Evolutionary conservation across 2,797 vertebrate species (phyloP).

Genomic region (Lepilemur septentrionalis): DNA sequence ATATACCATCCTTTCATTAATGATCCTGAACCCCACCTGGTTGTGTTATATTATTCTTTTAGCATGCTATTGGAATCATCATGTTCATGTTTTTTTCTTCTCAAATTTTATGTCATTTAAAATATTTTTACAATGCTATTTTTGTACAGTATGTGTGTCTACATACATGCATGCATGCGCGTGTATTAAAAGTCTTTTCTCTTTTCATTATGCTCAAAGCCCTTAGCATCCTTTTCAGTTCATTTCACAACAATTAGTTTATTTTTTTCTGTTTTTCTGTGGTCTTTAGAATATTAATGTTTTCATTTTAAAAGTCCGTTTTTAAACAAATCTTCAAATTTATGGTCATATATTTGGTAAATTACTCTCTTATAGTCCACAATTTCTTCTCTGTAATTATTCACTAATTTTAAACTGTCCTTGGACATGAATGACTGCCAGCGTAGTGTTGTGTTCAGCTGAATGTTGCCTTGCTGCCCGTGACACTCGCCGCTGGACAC

Average conservation of each 20-base stretch:
- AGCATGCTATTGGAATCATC: not conserved
- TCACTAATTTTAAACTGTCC: not conserved
- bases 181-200: not conserved
- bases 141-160: not conserved
- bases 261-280: not conserved
- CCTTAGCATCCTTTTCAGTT: not conserved
- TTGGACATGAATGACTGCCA: not conserved
- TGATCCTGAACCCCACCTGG: not conserved
- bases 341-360: not conserved
- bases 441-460: too few relatives aligned
- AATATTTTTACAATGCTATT: not conserved
- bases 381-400: not conserved
- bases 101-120: not conserved
- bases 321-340: not conserved
- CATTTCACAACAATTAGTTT: not conserved
- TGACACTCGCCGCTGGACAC: too few relatives aligned
- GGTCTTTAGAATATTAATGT: not conserved
- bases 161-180: not conserved
- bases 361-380: not conserved
- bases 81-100: not conserved
- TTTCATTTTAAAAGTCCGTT: not conserved
- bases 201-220: not conserved
- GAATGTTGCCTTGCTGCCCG: not conserved
- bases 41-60: not conserved
- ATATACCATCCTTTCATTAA: too few relatives aligned